phyloP scores from a whole-genome alignment of 2,888 invertebrate species.

The Adelognathus sp. region DNA sequence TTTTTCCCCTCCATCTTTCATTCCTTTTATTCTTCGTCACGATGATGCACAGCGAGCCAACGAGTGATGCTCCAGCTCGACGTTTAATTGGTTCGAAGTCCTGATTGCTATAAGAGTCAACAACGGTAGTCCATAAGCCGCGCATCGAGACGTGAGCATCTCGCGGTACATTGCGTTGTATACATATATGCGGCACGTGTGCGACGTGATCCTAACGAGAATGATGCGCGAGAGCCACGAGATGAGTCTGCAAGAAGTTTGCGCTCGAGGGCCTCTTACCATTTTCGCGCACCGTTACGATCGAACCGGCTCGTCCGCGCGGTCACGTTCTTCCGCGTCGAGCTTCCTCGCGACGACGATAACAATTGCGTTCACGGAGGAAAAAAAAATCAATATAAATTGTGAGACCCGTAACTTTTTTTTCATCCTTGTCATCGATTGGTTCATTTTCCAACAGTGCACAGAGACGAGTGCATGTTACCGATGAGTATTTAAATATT shows the following conservation, averaged over 20 bases:
- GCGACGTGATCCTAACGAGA: slow-evolving; percentile 27
- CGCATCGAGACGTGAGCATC: slow-evolving; percentile 12
- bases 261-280: not conserved
- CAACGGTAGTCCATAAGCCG: not conserved
- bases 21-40: not conserved
- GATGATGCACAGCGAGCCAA: slow-evolving; percentile 27
- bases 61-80: not conserved
- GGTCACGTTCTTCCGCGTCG: not conserved
- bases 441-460: no score
- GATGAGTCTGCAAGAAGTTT: not conserved
- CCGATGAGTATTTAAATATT: no score
- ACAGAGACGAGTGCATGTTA: no score
- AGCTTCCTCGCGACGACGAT: not conserved
- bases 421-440: no score
- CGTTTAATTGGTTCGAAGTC: slow-evolving; percentile 54
- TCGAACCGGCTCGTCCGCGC: not conserved
- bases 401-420: no score
- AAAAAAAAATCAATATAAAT: not conserved
- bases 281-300: slow-evolving; percentile 51
- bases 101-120: slow-evolving; percentile 45
- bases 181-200: slow-evolving; percentile 30
- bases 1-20: not conserved
- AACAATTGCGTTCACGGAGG: not conserved
- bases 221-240: not conserved
- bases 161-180: slow-evolving; percentile 3